phyloP scores from a whole-genome alignment of 2,888 invertebrate species.

The Eurytoma californica region DNA sequence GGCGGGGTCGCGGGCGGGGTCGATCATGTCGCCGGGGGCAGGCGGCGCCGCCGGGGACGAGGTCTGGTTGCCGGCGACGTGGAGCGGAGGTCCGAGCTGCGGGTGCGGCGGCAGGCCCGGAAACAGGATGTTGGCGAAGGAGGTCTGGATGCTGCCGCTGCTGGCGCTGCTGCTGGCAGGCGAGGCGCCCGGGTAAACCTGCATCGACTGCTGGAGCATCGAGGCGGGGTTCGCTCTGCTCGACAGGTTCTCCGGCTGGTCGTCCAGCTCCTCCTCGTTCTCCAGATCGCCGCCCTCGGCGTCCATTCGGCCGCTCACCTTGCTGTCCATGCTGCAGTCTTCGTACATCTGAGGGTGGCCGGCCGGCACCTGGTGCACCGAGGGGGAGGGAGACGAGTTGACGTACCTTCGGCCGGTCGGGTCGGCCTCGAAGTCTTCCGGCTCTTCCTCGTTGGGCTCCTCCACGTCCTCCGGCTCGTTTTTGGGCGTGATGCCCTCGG shows the following conservation, averaged over 20 bases:
- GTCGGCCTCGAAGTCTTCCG: conserved; percentile 75
- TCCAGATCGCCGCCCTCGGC: conserved; percentile 79
- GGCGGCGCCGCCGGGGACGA: conserved; percentile 61
- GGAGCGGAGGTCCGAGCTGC: conserved; percentile 63
- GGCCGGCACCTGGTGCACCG: conserved; percentile 76
- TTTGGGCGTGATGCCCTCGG: conserved; percentile 81
- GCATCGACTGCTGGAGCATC: conserved; percentile 64
- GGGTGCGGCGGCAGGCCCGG: conserved; percentile 69
- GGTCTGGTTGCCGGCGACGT: conserved; percentile 55
- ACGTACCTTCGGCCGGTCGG: conserved; percentile 65
- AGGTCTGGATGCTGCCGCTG: conserved; percentile 72
- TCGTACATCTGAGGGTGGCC: conserved; percentile 80
- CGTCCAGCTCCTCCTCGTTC: conserved; percentile 82
- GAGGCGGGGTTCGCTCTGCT: conserved; percentile 72
- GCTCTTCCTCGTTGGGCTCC: conserved; percentile 78
- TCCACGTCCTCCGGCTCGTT: conserved; percentile 79
- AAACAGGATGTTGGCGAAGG: conserved; percentile 73
- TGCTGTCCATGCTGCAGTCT: conserved; percentile 85
- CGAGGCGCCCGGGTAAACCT: conserved; percentile 69
- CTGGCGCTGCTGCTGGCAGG: conserved; percentile 73
- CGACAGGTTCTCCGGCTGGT: conserved; percentile 88
- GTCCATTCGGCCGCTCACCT: conserved; percentile 81
- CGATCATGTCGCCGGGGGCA: conserved; percentile 72
- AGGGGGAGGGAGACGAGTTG: conserved; percentile 61
- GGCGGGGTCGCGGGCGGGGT: conserved; percentile 86